phyloP scores from a whole-genome alignment of 2,888 invertebrate species.

The Drosophila bunnanda region DNA sequence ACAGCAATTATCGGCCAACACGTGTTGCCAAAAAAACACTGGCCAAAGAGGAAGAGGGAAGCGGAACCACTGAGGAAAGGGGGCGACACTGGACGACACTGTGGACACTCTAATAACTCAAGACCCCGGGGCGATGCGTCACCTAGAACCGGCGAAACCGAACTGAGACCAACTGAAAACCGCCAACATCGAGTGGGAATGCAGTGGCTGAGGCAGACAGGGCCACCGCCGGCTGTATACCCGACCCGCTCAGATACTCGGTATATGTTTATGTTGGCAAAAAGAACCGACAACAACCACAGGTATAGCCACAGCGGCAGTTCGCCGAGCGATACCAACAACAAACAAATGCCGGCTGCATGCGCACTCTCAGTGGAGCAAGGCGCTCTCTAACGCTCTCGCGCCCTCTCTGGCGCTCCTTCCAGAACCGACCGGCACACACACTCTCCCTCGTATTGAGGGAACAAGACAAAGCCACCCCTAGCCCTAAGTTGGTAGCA shows the following conservation, averaged over 20 bases:
- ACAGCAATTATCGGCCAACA: constrained; percentile 43
- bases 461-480: constrained; percentile 14
- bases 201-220: constrained; percentile 21
- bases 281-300: constrained; percentile 11
- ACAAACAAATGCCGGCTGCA: constrained; percentile 36
- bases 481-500: constrained; percentile 32
- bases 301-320: neutral
- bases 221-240: constrained; percentile 25
- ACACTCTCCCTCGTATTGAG: neutral
- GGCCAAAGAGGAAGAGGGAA: constrained; percentile 6
- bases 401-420: neutral
- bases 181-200: constrained; percentile 7
- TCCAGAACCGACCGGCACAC: neutral
- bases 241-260: constrained; percentile 37
- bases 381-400: constrained; percentile 12
- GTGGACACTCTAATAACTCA: constrained; percentile 9
- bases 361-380: constrained; percentile 26
- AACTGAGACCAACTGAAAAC: constrained; percentile 21
- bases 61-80: neutral
- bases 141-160: constrained; percentile 29
- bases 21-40: constrained; percentile 46
- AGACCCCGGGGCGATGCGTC: constrained; percentile 38
- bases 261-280: constrained; percentile 41
- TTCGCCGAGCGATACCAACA: constrained; percentile 7
- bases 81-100: constrained; percentile 9